Evolutionary conservation across 2,888 invertebrate species (phyloP).

Genomic region (Hirtodrosophila alboralis): DNA sequence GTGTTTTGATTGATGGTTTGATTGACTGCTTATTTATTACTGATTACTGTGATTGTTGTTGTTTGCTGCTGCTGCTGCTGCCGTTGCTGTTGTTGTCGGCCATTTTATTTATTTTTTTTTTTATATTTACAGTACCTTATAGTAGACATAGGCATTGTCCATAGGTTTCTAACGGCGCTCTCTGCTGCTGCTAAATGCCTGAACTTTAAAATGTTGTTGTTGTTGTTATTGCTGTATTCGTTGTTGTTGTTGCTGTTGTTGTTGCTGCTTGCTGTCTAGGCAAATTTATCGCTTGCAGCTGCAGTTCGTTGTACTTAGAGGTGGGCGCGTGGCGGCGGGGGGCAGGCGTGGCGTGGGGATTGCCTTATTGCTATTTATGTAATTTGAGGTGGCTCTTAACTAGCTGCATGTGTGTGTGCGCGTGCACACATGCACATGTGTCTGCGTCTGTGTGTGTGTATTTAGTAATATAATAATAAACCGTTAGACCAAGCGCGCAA

Average conservation of each 20-base stretch:
- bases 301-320: conserved; percentile 78
- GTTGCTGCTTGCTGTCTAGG: conserved; percentile 41
- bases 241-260: conserved; percentile 22
- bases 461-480: conserved; percentile 72
- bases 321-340: too few relatives aligned
- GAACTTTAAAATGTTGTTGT: conserved; percentile 63
- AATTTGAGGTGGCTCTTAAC: conserved; percentile 64
- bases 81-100: conserved; percentile 20
- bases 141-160: conserved; percentile 84
- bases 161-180: conserved; percentile 80
- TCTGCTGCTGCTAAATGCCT: conserved; percentile 61
- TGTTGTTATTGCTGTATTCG: conserved; percentile 26
- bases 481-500: conserved; percentile 62
- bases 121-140: conserved; percentile 82
- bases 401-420: conserved; percentile 53
- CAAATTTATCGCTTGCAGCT: conserved; percentile 60
- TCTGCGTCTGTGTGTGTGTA: conserved; percentile 14
- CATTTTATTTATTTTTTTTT: too few relatives aligned
- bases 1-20: conserved; percentile 33
- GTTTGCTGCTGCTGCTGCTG: conserved; percentile 29
- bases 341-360: conserved; percentile 22
- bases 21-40: conserved; percentile 35
- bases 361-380: conserved; percentile 68
- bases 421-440: conserved; percentile 20
- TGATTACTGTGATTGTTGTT: conserved; percentile 22